Evolutionary conservation across 2,113 vertebrate species (phyloP), one percentile per base, ranked within the genome.

Genomic region (Formicarius rufipectus): DNA sequence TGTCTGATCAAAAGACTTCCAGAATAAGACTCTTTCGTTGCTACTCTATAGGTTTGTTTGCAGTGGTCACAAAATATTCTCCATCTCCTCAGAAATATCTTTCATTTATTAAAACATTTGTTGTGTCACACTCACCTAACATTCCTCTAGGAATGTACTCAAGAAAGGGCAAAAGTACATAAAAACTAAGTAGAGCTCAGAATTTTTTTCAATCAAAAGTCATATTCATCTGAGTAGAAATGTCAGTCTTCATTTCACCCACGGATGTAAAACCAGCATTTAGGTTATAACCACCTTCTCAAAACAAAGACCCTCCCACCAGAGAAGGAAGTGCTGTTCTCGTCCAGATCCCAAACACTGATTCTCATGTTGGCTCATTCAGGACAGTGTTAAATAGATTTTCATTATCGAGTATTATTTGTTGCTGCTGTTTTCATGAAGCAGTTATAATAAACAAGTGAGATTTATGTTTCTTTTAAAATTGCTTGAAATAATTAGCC

Each of bases 351-450:
- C 50, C 60, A 84, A n/a, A 39, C 0, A 0, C 16, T 78, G 14
- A 4, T 78, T 75, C 60, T 78, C 63, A 87, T 60, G 25, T 16
- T 81, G 68, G 75, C 71, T 84, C 78, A 75, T 58, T 84, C 76
- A 78, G 37, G 37, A 73, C 73, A 91, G 28, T 2, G 19, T 40
- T 84, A 93, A 69, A 73, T 72, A 75, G 42, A 78, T 84, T 93
- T 96, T 94, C 80, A 89, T 96, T 86, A 87, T 1, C 68, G 52
- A 56, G 28, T 58, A 62, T 94, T 92, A 96, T 95, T 89, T 84
- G 66, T 89, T 89, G 88, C 83, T 93, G 60, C 93, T 90, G 76
- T 86, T 92, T 94, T 72, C 68, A 88, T 78, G 76, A 88, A 91
- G 44, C 68, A 90, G 84, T 79, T 80, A 72, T 92, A 95, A 93